Percentiles rank a stretch among this genome's conserved stretches.
These are phyloP conservation scores for Epizoanthus ramosus DNA, from an alignment of 92 coral and sea anemone species.

Conservation along the genomic window DNA sequence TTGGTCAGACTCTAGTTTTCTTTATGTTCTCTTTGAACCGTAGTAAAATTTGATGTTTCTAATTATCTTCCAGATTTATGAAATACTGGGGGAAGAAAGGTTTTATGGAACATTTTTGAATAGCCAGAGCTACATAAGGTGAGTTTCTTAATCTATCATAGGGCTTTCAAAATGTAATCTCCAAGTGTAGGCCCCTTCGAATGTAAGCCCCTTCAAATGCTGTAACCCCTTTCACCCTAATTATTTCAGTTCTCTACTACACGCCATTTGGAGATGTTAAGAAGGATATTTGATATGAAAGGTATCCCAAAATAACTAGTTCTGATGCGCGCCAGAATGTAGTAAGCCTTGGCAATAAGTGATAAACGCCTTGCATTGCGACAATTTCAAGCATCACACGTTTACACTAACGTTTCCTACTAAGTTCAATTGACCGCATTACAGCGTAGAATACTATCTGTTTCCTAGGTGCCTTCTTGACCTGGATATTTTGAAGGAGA, in stretches of 20 bases:
- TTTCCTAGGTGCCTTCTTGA: conserved; percentile 82
- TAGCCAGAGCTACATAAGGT: conserved; percentile 94
- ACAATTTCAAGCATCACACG: too few relatives aligned
- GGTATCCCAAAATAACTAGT: too few relatives aligned
- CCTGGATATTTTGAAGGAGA: conserved; percentile 83
- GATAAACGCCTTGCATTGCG: too few relatives aligned
- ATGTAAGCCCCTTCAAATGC: too few relatives aligned
- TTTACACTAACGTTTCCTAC: too few relatives aligned
- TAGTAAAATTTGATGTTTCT: not conserved
- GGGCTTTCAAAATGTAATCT: not conserved
- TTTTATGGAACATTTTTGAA: conserved; percentile 90
- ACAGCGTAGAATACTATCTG: not conserved
- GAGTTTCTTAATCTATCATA: conserved; percentile 3
- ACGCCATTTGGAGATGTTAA: too few relatives aligned
- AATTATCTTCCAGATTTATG: conserved; percentile 79
- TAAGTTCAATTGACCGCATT: too few relatives aligned
- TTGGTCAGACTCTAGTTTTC: not conserved
- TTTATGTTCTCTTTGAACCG: not conserved
- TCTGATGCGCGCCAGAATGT: too few relatives aligned
- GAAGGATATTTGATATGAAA: too few relatives aligned
- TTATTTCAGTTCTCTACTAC: too few relatives aligned
- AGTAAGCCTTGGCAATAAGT: too few relatives aligned
- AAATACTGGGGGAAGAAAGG: conserved; percentile 75
- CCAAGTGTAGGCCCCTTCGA: not conserved
- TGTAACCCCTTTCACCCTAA: too few relatives aligned